These are phyloP conservation scores for Drosophila sechellia DNA, from an alignment of 1,140 invertebrate genomes.

Conservation along the genomic window DNA sequence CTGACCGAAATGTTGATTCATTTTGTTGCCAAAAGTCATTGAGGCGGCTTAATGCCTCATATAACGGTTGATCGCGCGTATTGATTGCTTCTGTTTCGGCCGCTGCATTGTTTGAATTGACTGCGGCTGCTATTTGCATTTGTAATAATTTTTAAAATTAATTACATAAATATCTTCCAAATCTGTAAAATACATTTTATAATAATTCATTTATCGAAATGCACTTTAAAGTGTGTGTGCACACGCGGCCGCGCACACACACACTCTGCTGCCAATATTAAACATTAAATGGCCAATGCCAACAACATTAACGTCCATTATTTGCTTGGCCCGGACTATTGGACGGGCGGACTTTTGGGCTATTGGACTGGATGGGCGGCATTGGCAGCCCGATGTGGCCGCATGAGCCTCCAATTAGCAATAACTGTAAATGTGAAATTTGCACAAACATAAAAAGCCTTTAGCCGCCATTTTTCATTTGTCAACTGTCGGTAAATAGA, in stretches of 20 bases:
- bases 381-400: slow-evolving; percentile 51
- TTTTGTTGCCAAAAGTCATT: slow-evolving; percentile 70
- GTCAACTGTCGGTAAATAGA: slow-evolving; percentile 70
- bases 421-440: slow-evolving; percentile 82
- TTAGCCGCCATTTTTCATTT: slow-evolving; percentile 81
- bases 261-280: slow-evolving; percentile 57
- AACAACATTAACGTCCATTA: slow-evolving; percentile 78
- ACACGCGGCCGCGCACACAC: slow-evolving; percentile 27
- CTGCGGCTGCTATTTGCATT: slow-evolving; percentile 67
- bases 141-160: slow-evolving; percentile 84
- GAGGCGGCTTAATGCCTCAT: slow-evolving; percentile 66
- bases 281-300: slow-evolving; percentile 82
- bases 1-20: slow-evolving; percentile 68
- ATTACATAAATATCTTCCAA: slow-evolving; percentile 79
- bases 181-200: slow-evolving; percentile 83
- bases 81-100: slow-evolving; percentile 43
- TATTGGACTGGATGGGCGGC: not conserved
- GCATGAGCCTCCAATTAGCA: slow-evolving; percentile 82
- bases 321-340: slow-evolving; percentile 48
- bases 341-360: not conserved
- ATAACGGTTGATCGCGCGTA: slow-evolving; percentile 61
- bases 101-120: slow-evolving; percentile 30
- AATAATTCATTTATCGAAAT: slow-evolving; percentile 83
- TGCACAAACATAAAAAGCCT: slow-evolving; percentile 78
- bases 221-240: slow-evolving; percentile 67